phyloP scores from a whole-genome alignment of 2,113 vertebrate genomes.

The Bubalus kerabau region DNA sequence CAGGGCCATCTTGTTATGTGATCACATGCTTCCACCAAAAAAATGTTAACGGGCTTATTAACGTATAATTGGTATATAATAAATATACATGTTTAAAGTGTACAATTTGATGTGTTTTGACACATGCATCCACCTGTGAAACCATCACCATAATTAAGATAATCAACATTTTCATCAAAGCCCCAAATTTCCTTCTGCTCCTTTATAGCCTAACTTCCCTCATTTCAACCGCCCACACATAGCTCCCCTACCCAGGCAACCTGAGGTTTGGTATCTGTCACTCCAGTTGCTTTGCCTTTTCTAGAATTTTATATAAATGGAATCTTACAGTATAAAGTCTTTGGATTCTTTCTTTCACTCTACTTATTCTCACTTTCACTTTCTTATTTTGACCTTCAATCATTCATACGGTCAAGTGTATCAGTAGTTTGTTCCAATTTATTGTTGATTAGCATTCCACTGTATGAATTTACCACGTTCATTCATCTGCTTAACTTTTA shows the following conservation, averaged over 20 bases:
- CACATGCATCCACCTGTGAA: background rate
- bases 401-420: background rate
- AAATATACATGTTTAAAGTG: background rate
- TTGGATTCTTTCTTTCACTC: background rate
- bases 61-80: background rate
- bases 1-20: background rate
- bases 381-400: background rate
- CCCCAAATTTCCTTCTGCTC: background rate
- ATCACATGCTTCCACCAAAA: background rate
- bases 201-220: background rate
- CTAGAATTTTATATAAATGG: background rate
- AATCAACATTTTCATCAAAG: background rate
- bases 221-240: rapidly evolving
- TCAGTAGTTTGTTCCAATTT: background rate
- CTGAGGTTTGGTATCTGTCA: background rate
- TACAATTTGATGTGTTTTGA: background rate
- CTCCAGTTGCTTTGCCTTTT: background rate
- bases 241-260: background rate
- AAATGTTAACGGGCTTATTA: background rate
- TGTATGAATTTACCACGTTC: background rate
- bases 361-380: background rate
- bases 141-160: background rate
- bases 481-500: background rate
- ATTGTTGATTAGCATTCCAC: background rate
- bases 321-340: background rate